Conservation (phyloP, 2,113 vertebrate genomes). For the Poicephalus meyeri region DNA sequence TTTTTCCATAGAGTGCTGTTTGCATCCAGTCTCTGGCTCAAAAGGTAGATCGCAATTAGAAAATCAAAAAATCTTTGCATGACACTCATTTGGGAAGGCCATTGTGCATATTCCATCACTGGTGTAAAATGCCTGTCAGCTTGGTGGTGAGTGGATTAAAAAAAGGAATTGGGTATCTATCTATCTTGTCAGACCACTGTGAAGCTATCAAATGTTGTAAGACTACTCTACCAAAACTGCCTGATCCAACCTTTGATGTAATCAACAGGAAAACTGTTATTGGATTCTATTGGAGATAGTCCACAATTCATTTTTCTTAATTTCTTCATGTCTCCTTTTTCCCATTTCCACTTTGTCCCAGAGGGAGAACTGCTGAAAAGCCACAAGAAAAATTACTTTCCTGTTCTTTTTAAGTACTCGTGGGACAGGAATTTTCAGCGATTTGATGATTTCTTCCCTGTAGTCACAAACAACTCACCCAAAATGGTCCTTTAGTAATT, state of each 20-base stretch:
- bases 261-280: background rate
- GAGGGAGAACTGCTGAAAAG: background rate
- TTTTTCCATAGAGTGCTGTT: background rate
- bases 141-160: background rate
- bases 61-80: background rate
- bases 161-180: background rate
- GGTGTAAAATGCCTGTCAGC: background rate
- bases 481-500: background rate
- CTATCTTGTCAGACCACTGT: background rate
- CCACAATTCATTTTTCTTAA: background rate
- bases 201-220: background rate
- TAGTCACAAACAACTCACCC: background rate
- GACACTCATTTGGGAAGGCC: background rate
- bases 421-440: background rate
- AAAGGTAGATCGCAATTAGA: background rate
- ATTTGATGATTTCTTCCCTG: background rate
- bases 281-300: background rate
- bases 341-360: background rate
- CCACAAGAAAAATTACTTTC: background rate
- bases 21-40: background rate
- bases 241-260: background rate
- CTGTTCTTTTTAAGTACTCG: background rate
- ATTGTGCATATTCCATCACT: background rate
- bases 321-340: background rate
- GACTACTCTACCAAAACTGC: background rate